These are phyloP conservation scores for Nettapus auritus DNA, from an alignment of 2,113 vertebrate genomes.

Conservation along the genomic window DNA sequence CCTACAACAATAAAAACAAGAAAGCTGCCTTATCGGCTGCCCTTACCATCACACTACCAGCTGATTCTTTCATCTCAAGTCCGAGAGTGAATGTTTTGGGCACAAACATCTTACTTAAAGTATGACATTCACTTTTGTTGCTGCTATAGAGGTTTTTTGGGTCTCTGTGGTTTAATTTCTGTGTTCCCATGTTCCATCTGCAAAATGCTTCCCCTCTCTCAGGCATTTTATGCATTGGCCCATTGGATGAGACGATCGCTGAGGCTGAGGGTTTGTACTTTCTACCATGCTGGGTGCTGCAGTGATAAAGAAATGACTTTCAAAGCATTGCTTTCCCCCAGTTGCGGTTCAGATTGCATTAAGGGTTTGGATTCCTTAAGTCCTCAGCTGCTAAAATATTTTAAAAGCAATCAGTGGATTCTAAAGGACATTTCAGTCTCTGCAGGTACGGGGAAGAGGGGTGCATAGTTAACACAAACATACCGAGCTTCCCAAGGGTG, in stretches of 20 bases:
- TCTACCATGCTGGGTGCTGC: fast-evolving
- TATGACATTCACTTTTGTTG: fast-evolving
- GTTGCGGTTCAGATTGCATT: neutral
- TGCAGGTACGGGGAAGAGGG: neutral
- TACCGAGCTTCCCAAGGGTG: neutral
- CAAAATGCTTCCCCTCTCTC: neutral
- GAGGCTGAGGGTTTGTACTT: neutral
- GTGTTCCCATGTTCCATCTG: neutral
- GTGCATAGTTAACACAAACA: fast-evolving
- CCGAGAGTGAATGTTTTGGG: neutral
- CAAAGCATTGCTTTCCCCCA: neutral
- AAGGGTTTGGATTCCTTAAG: neutral
- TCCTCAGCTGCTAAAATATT: neutral
- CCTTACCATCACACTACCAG: fast-evolving
- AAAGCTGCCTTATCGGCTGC: neutral
- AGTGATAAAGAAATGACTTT: neutral
- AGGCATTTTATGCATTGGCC: neutral
- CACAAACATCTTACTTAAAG: fast-evolving
- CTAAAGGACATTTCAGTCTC: neutral
- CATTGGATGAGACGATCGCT: fast-evolving
- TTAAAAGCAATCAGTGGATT: neutral
- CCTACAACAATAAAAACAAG: no score
- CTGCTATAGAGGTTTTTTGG: neutral
- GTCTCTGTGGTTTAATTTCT: neutral
- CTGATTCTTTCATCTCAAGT: fast-evolving